These are phyloP conservation scores for Philaethria dido DNA, from an alignment of 2,888 invertebrate species.

Conservation along the genomic window DNA sequence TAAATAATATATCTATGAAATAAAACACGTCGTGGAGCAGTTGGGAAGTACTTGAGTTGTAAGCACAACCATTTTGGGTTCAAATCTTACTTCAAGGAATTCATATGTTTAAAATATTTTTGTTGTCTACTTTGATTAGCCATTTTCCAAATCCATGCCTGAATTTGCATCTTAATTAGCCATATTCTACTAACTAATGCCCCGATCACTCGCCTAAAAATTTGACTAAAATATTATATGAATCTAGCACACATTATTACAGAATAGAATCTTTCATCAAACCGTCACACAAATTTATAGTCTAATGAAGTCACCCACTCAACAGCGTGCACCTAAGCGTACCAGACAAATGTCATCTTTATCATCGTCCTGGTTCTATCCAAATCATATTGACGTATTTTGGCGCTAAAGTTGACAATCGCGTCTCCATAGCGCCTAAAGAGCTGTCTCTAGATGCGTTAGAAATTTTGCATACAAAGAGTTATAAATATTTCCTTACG, in stretches of 20 bases:
- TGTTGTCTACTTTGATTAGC: no score
- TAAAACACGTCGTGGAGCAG: not conserved
- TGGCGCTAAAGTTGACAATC: conserved; percentile 64
- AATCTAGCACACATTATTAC: not conserved
- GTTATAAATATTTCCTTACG: conserved; percentile 79
- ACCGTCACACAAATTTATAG: conserved; percentile 32
- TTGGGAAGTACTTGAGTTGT: no score
- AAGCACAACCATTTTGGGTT: not conserved
- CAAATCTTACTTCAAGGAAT: no score
- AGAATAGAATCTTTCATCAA: conserved; percentile 12
- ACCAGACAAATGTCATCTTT: conserved; percentile 55
- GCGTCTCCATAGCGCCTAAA: conserved; percentile 57
- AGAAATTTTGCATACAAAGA: conserved; percentile 82
- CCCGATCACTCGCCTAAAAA: not conserved
- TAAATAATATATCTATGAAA: not conserved
- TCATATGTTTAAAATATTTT: no score
- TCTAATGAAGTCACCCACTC: conserved; percentile 36
- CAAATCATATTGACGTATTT: conserved; percentile 51
- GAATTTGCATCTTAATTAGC: no score
- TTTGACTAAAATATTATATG: not conserved
- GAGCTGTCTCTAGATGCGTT: conserved; percentile 68
- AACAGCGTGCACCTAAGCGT: conserved; percentile 51
- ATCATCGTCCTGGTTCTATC: conserved; percentile 47
- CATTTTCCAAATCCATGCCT: no score
- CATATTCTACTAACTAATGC: no score